Conservation (phyloP, 1,140 invertebrate genomes). For the Calosoma granatense region DNA sequence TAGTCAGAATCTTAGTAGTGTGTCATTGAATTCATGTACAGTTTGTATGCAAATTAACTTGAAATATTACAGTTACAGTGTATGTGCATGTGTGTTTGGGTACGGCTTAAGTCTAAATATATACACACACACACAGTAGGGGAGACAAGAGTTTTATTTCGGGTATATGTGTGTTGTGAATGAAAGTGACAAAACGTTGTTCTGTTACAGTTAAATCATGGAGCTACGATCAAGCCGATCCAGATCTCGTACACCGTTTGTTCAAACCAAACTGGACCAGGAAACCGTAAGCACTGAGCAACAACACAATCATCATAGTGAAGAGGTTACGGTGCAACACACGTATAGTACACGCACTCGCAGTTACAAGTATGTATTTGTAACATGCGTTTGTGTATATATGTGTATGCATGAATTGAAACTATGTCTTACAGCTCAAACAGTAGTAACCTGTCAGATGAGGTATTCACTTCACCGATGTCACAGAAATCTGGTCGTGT, state of each 20-base stretch:
- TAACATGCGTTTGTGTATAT: not conserved
- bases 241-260: conserved; percentile 49
- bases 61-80: not conserved
- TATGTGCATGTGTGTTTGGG: not conserved
- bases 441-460: conserved; percentile 16
- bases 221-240: conserved; percentile 36
- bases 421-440: not conserved
- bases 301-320: conserved; percentile 40
- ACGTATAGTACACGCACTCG: conserved; percentile 3
- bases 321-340: conserved; percentile 19
- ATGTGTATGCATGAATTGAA: not conserved
- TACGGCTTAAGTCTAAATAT: not conserved
- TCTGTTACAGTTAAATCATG: conserved; percentile 15
- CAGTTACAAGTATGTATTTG: conserved; percentile 11
- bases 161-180: not conserved
- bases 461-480: conserved; percentile 20
- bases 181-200: not conserved
- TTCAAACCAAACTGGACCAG: conserved; percentile 41
- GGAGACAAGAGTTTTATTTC: conserved; percentile 1
- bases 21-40: too few relatives aligned
- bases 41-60: not conserved
- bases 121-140: not conserved
- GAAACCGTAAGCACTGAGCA: conserved; percentile 38
- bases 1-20: too few relatives aligned
- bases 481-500: conserved; percentile 25